phyloP scores from a whole-genome alignment of 2,797 vertebrate genomes.

The Pelobates cultripes region DNA sequence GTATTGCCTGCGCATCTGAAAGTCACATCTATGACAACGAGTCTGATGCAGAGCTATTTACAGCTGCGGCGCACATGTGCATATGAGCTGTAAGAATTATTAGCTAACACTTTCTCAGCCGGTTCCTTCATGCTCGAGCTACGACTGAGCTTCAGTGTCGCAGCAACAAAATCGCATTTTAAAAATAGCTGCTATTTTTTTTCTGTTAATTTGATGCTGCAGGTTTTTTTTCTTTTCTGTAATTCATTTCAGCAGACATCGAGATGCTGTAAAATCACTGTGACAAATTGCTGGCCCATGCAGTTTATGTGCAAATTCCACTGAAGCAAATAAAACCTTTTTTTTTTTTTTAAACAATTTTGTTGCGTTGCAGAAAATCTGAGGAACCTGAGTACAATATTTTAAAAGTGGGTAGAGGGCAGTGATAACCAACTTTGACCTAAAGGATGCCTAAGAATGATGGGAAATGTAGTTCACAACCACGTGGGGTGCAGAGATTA shows the following conservation, averaged over 20 bases:
- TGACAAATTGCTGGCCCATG: background rate
- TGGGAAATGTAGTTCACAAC: no score
- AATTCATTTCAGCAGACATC: background rate
- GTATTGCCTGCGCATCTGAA: background rate
- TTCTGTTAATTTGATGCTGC: background rate
- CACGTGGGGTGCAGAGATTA: no score
- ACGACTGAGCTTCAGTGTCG: background rate
- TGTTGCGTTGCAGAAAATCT: background rate
- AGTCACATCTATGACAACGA: background rate
- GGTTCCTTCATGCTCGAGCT: background rate
- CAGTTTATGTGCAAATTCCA: background rate
- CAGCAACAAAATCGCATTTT: background rate
- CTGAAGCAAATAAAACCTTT: background rate
- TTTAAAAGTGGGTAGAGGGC: no score
- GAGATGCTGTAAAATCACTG: background rate
- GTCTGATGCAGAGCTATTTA: background rate
- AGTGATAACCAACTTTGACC: no score
- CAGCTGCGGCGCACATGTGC: background rate
- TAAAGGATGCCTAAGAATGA: no score
- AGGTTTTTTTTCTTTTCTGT: background rate
- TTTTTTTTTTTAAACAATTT: background rate
- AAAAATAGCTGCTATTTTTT: background rate
- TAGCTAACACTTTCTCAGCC: background rate
- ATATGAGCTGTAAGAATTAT: slow-evolving; percentile 5
- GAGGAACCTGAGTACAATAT: background rate